Base-by-base conservation (phyloP, 1,140 invertebrate genomes). In the Glossosoma conforme region DNA sequence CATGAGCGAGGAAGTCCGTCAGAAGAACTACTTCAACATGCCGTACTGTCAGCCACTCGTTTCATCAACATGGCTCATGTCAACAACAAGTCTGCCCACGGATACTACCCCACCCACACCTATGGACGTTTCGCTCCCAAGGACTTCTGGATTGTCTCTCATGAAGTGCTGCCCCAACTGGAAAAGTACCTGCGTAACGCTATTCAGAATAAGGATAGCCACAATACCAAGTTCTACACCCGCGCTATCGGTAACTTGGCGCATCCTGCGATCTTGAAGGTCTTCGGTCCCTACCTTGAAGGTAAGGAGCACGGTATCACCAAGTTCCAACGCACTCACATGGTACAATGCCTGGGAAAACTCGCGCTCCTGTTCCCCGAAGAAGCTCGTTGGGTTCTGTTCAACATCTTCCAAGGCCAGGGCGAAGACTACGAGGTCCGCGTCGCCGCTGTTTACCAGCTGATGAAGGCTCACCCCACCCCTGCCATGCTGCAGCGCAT, bases 211-310 rank as follows among this genome's bases (percentile, higher is more conserved):
- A 60, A 60, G 2, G 70, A 85, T 45, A 75, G 66, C 48, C 59
- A 61, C 17, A 78, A 77, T 63, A 75, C 80, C 19, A 78, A 80
- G 50, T 65, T 77, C 0, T 79, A 76, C 62, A 80, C 80, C 30
- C 63, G 73, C 18, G 82, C 84, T 36, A 67, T 87, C 36, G 82
- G 83, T 24, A 78, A 77, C 46, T 65, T 80, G 2, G 80, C 62
- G 24, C 78, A 85, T 62, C 76, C 74, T 2, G 65, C 66, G 44
- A 77, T 84, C 35, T 56, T 86, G 1, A 53, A 68, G 1, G 69
- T 78, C 2, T 81, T 83, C 52, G 71, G 83, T 60, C 80, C 82
- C 2, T 86, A 84, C 58, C 65, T 87, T 5, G 81, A 86, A 69
- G 81, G 82, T 13, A 65, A 75, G 57, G 65, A 73, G 38, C 44